phyloP scores from a whole-genome alignment of 2,888 invertebrate genomes.

The Chrysina gloriosa region DNA sequence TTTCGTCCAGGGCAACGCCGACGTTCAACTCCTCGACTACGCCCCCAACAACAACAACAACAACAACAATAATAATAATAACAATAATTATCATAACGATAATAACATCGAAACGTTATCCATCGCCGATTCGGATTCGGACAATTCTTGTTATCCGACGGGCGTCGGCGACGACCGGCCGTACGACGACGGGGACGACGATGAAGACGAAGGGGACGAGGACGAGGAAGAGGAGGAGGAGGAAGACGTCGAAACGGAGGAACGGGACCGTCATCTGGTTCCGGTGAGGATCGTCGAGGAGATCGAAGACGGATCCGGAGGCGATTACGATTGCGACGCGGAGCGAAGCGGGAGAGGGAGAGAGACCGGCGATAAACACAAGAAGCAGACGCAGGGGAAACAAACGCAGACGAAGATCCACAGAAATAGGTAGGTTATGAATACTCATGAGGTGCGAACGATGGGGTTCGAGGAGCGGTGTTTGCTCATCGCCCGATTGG shows the following conservation, averaged over 20 bases:
- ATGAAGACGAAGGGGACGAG: conserved; percentile 44
- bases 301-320: conserved; percentile 24
- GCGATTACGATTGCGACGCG: conserved; percentile 26
- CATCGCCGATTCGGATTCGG: conserved; percentile 32
- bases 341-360: not conserved
- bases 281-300: conserved; percentile 28
- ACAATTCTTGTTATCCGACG: conserved; percentile 39
- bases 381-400: conserved; percentile 24
- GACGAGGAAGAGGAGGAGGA: conserved; percentile 38
- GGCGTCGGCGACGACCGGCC: conserved; percentile 41
- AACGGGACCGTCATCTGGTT: not conserved
- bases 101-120: conserved; percentile 44
- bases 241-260: conserved; percentile 30
- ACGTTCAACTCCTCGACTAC: conserved; percentile 44
- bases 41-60: conserved; percentile 40
- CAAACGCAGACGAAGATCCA: conserved; percentile 40
- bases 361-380: conserved; percentile 3
- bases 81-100: conserved; percentile 34
- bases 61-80: conserved; percentile 36
- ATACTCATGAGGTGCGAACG: not conserved
- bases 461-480: not conserved
- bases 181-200: conserved; percentile 45
- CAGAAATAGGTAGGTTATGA: conserved; percentile 40
- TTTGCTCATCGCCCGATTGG: too few relatives aligned
- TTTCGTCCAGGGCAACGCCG: conserved; percentile 46